Percentiles rank a stretch among this genome's conserved stretches.
phyloP scores from a whole-genome alignment of 1,140 invertebrate genomes.

The Brachionus plicatilis region DNA sequence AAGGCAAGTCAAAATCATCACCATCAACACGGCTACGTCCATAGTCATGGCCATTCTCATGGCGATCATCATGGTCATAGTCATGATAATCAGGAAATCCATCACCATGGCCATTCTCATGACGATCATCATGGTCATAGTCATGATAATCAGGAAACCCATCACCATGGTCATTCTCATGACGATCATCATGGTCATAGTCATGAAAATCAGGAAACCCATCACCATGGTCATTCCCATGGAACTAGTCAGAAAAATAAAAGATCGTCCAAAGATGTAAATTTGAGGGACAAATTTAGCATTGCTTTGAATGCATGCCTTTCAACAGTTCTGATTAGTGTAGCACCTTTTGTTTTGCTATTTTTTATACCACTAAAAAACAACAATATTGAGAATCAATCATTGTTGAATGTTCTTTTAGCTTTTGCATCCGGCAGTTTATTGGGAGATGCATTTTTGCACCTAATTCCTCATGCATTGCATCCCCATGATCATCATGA shows the following conservation, averaged over 20 bases:
- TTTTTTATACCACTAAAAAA: constrained; percentile 82
- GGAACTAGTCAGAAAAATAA: background rate
- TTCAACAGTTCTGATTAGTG: constrained; percentile 81
- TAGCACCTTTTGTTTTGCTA: constrained; percentile 84
- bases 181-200: background rate
- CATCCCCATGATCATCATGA: constrained; percentile 52
- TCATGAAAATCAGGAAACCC: background rate
- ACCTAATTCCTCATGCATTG: constrained; percentile 89
- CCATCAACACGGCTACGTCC: background rate
- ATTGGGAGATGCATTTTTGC: constrained; percentile 89
- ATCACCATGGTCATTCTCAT: background rate
- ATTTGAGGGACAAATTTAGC: constrained; percentile 9
- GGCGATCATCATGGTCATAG: background rate
- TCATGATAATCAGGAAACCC: background rate
- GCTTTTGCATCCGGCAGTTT: constrained; percentile 90
- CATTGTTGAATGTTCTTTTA: constrained; percentile 75
- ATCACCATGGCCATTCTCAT: background rate
- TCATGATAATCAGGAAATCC: background rate
- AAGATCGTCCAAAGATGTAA: background rate
- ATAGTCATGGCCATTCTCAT: background rate
- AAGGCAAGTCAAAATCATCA: background rate
- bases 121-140: background rate
- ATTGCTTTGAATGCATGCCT: background rate
- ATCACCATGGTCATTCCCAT: constrained; percentile 17
- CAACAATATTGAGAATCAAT: constrained; percentile 66